phyloP scores from a whole-genome alignment of 2,888 invertebrate species.

The Oscheius sp. region DNA sequence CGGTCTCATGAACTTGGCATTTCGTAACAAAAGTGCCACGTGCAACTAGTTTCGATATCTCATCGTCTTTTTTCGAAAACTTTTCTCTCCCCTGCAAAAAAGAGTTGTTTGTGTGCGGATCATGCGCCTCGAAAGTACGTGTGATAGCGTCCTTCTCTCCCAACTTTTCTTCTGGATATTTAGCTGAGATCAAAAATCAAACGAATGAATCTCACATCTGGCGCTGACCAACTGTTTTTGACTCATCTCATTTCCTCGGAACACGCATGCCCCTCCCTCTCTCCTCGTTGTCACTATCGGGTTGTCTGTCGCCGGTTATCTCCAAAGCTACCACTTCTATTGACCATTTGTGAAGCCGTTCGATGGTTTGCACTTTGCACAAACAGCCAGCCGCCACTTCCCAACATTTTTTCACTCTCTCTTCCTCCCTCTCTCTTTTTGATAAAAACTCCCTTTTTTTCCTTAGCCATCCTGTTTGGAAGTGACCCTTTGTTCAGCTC shows the following conservation, averaged over 20 bases:
- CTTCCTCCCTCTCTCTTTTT: not conserved
- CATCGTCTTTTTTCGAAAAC: too few species aligned
- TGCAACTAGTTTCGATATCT: too few species aligned
- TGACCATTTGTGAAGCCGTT: not conserved
- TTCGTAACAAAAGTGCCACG: too few species aligned
- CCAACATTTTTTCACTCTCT: not conserved
- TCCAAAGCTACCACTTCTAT: not conserved
- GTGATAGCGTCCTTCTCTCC: not conserved
- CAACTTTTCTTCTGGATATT: not conserved
- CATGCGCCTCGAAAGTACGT: constrained; percentile 1
- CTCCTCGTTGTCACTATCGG: not conserved
- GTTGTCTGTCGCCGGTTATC: not conserved
- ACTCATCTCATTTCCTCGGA: not conserved
- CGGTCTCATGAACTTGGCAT: too few species aligned
- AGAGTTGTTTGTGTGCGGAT: not conserved
- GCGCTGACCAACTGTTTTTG: not conserved
- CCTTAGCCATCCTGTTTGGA: not conserved
- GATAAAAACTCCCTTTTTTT: not conserved
- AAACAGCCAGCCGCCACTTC: not conserved
- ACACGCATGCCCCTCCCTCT: not conserved
- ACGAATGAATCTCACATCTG: too few species aligned
- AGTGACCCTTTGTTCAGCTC: not conserved
- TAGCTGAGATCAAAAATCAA: not conserved
- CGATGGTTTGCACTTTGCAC: constrained; percentile 13
- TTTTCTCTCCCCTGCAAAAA: not conserved